Conservation (phyloP, 2,888 invertebrate genomes). For the Lochmaea capreae region DNA sequence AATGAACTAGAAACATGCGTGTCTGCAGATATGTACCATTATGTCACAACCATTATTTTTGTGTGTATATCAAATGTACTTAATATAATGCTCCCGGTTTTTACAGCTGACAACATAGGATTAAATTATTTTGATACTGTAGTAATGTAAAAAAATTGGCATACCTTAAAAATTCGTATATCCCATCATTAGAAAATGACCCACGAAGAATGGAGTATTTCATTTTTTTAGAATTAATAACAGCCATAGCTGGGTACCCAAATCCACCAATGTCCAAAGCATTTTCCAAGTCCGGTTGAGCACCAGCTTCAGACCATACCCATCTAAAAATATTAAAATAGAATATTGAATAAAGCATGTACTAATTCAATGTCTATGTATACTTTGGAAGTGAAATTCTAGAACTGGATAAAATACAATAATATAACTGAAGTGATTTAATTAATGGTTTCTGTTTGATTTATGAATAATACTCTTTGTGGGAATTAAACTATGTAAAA, state of each 20-base stretch:
- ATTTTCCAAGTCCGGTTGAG: conserved; percentile 86
- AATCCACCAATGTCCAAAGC: conserved; percentile 96
- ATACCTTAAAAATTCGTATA: conserved; percentile 89
- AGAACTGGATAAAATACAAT: no score
- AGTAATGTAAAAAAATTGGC: conserved; percentile 16
- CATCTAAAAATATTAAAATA: conserved; percentile 68
- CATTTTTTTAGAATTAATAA: conserved; percentile 95
- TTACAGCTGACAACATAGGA: no score
- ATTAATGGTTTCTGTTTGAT: no score
- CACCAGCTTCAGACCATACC: conserved; percentile 95
- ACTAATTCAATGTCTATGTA: neutral
- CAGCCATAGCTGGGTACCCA: conserved; percentile 98
- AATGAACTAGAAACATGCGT: no score
- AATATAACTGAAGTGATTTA: no score
- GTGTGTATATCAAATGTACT: no score
- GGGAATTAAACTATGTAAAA: neutral
- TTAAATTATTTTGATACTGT: no score
- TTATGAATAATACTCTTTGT: no score
- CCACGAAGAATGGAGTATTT: conserved; percentile 94
- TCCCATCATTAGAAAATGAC: conserved; percentile 93
- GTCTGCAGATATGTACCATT: no score
- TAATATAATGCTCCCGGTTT: no score
- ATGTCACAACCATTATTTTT: no score
- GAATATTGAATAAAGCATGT: neutral
- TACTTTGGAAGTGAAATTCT: no score